phyloP scores from a whole-genome alignment of 2,113 vertebrate species.

The Tragulus kanchil region DNA sequence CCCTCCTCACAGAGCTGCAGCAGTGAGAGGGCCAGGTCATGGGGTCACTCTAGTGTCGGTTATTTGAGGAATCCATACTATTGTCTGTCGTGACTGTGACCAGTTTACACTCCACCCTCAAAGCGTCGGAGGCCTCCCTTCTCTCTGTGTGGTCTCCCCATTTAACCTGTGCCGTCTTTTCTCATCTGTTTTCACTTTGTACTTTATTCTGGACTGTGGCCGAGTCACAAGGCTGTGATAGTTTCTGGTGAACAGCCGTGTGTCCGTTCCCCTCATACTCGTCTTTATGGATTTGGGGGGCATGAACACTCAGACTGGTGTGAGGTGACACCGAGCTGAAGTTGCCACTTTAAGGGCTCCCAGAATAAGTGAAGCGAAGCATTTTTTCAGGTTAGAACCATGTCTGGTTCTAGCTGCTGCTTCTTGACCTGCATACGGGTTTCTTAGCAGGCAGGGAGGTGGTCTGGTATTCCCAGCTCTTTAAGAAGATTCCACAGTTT shows the following conservation, averaged over 20 bases:
- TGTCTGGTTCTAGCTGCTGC: not conserved
- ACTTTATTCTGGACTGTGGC: not conserved
- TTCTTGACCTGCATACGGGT: not conserved
- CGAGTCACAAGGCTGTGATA: not conserved
- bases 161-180: not conserved
- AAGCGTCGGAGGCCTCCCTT: not conserved
- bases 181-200: rapidly evolving
- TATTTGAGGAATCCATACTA: not conserved
- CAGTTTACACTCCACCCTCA: not conserved
- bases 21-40: not conserved
- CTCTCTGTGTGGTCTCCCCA: not conserved
- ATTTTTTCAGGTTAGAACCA: not conserved
- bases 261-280: not conserved
- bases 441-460: not conserved
- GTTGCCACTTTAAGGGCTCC: not conserved
- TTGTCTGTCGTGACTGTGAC: not conserved
- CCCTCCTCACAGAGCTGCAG: not conserved
- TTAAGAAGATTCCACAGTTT: not conserved
- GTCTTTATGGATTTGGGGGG: not conserved
- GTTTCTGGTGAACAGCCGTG: not conserved
- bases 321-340: rapidly evolving
- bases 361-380: not conserved
- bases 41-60: not conserved
- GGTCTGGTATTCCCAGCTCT: not conserved
- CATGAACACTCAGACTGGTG: not conserved